Conservation (phyloP, 1,140 invertebrate species). For the Babylonia areolata region DNA sequence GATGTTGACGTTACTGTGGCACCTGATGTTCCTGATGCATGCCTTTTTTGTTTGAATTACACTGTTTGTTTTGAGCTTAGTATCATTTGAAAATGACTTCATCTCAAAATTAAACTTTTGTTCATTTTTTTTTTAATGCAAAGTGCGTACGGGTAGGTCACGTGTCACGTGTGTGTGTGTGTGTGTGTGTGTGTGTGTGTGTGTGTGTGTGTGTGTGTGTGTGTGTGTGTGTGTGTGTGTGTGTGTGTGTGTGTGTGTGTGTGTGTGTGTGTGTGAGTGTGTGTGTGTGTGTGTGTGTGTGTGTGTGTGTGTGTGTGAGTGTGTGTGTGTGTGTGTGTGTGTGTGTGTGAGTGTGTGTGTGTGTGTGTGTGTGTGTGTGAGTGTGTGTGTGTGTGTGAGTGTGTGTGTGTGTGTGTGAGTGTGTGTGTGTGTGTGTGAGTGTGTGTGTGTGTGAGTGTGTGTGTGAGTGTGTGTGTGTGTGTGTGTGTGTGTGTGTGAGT, state of each 20-base stretch:
- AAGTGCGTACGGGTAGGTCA: too few relatives aligned
- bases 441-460: not conserved
- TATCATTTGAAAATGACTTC: too few relatives aligned
- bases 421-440: constrained; percentile 9
- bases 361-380: not conserved
- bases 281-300: not conserved
- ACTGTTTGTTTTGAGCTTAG: too few relatives aligned
- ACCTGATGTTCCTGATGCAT: too few relatives aligned
- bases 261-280: not conserved
- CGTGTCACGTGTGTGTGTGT: too few relatives aligned
- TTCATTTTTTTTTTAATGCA: too few relatives aligned
- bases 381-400: constrained; percentile 5
- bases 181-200: constrained; percentile 7
- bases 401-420: constrained; percentile 11
- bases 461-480: too few relatives aligned
- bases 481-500: too few relatives aligned
- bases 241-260: constrained; percentile 16
- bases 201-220: constrained; percentile 16
- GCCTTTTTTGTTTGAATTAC: too few relatives aligned
- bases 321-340: constrained; percentile 9
- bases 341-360: not conserved
- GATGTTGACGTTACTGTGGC: too few relatives aligned
- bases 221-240: constrained; percentile 16
- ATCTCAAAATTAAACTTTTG: too few relatives aligned
- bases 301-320: constrained; percentile 1